Percentiles rank a stretch among this genome's conserved stretches.
phyloP scores from a whole-genome alignment of 2,888 invertebrate species.

The Lordiphosa andalusiaca region DNA sequence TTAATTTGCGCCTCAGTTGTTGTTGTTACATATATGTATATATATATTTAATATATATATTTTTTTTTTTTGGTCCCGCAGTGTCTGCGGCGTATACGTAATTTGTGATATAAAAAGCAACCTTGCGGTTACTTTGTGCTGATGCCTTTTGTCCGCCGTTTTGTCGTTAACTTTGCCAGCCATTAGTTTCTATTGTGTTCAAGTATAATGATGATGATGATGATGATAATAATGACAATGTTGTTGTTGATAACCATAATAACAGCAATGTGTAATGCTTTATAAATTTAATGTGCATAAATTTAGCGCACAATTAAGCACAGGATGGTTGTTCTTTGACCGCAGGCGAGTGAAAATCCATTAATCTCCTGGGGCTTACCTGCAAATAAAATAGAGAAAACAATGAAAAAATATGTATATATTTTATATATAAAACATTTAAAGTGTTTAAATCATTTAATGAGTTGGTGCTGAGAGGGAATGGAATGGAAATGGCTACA shows the following conservation, averaged over 20 bases:
- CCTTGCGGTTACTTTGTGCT: conserved; percentile 62
- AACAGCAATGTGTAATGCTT: conserved; percentile 51
- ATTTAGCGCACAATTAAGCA: conserved; percentile 62
- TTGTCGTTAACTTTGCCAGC: conserved; percentile 56
- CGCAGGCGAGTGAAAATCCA: conserved; percentile 14
- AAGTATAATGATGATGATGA: conserved; percentile 20
- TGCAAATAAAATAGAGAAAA: conserved; percentile 7
- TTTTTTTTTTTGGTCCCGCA: conserved; percentile 16
- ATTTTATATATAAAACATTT: not conserved
- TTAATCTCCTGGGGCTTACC: conserved; percentile 7
- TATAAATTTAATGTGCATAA: conserved; percentile 60
- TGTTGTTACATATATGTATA: conserved; percentile 22
- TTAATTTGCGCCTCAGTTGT: conserved; percentile 44
- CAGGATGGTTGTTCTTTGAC: conserved; percentile 36
- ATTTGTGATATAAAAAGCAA: conserved; percentile 68
- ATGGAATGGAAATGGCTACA: no score
- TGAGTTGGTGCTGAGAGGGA: no score
- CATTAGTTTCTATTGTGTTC: conserved; percentile 29
- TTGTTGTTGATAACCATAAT: conserved; percentile 43
- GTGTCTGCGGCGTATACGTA: conserved; percentile 52
- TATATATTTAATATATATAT: not conserved
- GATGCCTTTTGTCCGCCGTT: conserved; percentile 7
- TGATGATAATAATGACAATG: conserved; percentile 25
- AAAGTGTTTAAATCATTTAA: no score
- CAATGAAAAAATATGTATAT: not conserved